phyloP scores from a whole-genome alignment of 2,113 vertebrate genomes.

The Microcebus lehilahytsara region DNA sequence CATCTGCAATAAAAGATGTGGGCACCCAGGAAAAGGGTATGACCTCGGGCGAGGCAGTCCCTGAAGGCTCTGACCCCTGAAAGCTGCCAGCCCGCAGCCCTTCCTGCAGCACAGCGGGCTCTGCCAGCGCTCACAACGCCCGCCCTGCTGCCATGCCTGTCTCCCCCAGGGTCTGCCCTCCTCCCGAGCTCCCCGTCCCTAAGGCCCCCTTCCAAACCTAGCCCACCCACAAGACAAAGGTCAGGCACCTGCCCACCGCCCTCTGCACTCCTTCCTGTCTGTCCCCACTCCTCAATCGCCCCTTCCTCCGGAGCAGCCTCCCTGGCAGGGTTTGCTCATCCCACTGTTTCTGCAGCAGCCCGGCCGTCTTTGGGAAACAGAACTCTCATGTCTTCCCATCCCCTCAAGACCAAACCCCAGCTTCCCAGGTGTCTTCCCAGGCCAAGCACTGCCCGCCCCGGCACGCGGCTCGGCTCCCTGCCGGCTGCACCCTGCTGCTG shows the following conservation, averaged over 20 bases:
- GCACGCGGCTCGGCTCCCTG: accelerated
- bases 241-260: accelerated
- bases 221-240: background rate
- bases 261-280: accelerated
- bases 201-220: background rate
- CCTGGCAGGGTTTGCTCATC: background rate
- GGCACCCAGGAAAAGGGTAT: background rate
- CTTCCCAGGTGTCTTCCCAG: background rate
- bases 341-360: background rate
- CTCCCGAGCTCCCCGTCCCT: too few species aligned
- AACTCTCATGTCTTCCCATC: background rate
- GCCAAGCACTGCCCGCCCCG: background rate
- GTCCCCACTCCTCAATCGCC: background rate
- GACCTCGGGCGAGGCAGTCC: background rate
- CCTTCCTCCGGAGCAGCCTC: background rate
- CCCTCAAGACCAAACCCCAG: background rate
- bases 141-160: background rate
- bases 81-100: background rate
- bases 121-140: background rate
- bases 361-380: background rate
- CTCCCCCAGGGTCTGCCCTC: background rate
- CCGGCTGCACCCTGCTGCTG: background rate
- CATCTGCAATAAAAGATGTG: background rate
- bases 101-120: background rate
- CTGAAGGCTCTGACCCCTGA: background rate